Percentiles rank a stretch among this genome's conserved stretches.
These are phyloP conservation scores for Cryptus viduatorius DNA, from an alignment of 2,888 invertebrate species.

Conservation along the genomic window DNA sequence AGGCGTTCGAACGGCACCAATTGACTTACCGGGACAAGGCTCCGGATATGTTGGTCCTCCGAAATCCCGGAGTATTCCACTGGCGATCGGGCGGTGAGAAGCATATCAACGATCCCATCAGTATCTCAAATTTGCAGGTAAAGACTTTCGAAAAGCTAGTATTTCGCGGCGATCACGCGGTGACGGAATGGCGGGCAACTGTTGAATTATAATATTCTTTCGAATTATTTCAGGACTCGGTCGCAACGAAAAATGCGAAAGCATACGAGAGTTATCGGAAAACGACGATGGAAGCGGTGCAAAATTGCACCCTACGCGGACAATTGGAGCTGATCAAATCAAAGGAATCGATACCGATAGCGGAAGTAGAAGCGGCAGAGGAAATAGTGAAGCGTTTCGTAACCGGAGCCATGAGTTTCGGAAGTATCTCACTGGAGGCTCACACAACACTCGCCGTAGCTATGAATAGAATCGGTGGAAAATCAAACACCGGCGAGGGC, in stretches of 20 bases:
- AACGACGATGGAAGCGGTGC: slow-evolving; percentile 94
- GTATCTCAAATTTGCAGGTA: slow-evolving; percentile 90
- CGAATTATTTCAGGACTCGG: slow-evolving; percentile 91
- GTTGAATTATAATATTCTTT: too few species aligned
- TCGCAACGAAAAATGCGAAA: slow-evolving; percentile 91
- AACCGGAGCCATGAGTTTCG: slow-evolving; percentile 97
- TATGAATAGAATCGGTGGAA: slow-evolving; percentile 98
- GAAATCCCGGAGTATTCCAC: slow-evolving; percentile 97
- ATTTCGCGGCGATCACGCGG: too few species aligned
- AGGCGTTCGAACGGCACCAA: slow-evolving; percentile 93
- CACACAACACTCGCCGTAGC: slow-evolving; percentile 98
- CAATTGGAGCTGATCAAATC: slow-evolving; percentile 94
- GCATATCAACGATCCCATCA: slow-evolving; percentile 97
- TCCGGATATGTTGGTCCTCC: slow-evolving; percentile 90
- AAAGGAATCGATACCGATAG: slow-evolving; percentile 92
- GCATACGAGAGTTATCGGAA: slow-evolving; percentile 95
- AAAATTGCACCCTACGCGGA: slow-evolving; percentile 95
- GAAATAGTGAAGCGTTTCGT: slow-evolving; percentile 98
- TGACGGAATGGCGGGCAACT: too few species aligned
- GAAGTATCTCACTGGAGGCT: slow-evolving; percentile 98
- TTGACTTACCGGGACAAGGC: slow-evolving; percentile 90
- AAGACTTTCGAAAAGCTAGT: slow-evolving; percentile 43
- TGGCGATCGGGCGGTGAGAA: slow-evolving; percentile 99
- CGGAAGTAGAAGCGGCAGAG: slow-evolving; percentile 96
- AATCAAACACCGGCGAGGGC: slow-evolving; percentile 99